Conservation (phyloP, 2,797 vertebrate species). For the Podarcis lilfordi region DNA sequence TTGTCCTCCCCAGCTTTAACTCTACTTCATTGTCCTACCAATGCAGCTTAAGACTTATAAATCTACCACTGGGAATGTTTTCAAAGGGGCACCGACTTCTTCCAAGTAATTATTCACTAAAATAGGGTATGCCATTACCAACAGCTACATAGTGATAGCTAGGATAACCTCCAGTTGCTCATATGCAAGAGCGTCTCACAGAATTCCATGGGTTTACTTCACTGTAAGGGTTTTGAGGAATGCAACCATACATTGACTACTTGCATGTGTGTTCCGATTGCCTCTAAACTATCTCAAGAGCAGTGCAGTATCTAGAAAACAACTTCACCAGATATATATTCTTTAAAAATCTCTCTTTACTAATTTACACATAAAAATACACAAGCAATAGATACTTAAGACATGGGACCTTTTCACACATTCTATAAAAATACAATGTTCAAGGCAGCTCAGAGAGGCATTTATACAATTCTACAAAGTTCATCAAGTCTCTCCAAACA, state of each 20-base stretch:
- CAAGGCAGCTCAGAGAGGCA: conserved; percentile 92
- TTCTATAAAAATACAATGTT: conserved; percentile 92
- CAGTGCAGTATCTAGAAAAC: conserved; percentile 62
- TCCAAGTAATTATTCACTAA: conserved; percentile 75
- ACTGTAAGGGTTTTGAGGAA: neutral
- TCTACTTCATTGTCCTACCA: conserved; percentile 60
- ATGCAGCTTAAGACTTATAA: conserved; percentile 52
- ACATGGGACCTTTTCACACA: conserved; percentile 84
- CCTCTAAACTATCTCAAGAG: conserved; percentile 53
- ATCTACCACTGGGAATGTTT: conserved; percentile 58
- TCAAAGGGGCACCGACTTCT: conserved; percentile 74
- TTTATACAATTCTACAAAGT: conserved; percentile 92
- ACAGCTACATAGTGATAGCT: conserved; percentile 64
- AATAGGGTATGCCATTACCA: conserved; percentile 71
- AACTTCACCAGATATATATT: conserved; percentile 68
- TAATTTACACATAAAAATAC: conserved; percentile 79
- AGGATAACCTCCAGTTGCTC: conserved; percentile 27
- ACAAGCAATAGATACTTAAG: conserved; percentile 82
- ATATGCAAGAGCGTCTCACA: neutral
- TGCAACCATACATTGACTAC: neutral
- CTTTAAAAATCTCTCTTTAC: conserved; percentile 83
- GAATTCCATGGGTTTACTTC: neutral
- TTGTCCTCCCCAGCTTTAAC: conserved; percentile 38
- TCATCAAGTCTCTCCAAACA: conserved; percentile 89
- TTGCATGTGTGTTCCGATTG: neutral